Conservation (phyloP, 2,113 vertebrate genomes). For the Onychostruthus taczanowskii region DNA sequence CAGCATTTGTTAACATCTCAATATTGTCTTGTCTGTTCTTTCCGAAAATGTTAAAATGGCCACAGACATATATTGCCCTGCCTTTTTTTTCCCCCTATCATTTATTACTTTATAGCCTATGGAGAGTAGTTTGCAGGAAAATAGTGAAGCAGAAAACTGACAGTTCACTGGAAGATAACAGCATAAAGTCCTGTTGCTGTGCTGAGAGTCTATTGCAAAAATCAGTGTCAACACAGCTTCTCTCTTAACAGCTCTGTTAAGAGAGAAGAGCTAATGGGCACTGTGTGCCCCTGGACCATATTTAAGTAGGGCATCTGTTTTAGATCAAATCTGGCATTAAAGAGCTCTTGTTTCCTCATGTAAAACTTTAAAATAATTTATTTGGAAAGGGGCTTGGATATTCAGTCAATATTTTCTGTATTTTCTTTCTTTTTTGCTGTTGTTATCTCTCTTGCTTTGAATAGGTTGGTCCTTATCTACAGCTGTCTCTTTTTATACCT, state of each 20-base stretch:
- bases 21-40: not conserved
- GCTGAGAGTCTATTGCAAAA: not conserved
- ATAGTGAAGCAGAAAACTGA: not conserved
- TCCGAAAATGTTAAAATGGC: not conserved
- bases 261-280: not conserved
- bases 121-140: slow-evolving; percentile 3
- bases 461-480: not conserved
- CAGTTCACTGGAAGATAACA: not conserved
- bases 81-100: not conserved
- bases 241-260: not conserved
- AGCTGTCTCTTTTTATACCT: not conserved
- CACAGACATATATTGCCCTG: not conserved
- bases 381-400: not conserved
- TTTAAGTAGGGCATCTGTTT: not conserved
- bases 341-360: not conserved
- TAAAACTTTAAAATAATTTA: not conserved
- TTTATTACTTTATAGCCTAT: not conserved
- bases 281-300: not conserved
- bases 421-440: not conserved
- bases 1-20: slow-evolving; percentile 1
- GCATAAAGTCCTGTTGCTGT: not conserved
- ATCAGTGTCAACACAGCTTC: not conserved
- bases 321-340: not conserved
- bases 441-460: not conserved
- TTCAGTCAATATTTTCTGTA: not conserved